A percentile compares a stretch with the other conserved stretches of the same genome.
phyloP scores from a whole-genome alignment of 35 echinoderm and acorn worm genomes.

The Strongylocentrotus purpuratus region DNA sequence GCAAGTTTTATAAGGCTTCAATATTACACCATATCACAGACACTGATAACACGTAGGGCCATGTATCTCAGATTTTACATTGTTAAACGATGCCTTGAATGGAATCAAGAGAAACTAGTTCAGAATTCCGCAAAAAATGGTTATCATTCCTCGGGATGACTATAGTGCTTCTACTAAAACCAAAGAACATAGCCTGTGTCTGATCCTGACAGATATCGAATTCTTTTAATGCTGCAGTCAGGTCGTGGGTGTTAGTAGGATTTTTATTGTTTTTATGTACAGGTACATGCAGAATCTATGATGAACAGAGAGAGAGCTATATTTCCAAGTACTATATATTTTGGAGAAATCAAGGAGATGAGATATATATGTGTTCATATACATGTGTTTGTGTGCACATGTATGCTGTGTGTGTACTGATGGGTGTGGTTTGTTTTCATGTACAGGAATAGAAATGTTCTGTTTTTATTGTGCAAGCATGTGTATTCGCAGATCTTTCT shows the following conservation, averaged over 20 bases:
- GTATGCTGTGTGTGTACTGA: background rate
- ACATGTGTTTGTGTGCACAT: background rate
- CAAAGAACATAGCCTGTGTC: background rate
- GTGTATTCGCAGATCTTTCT: background rate
- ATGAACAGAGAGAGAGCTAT: background rate
- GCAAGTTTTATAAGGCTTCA: too few species aligned
- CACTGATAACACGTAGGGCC: too few species aligned
- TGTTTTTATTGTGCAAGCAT: background rate
- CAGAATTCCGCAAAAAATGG: background rate
- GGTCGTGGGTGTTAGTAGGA: background rate
- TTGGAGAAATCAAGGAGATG: background rate
- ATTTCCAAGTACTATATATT: conserved; percentile 19
- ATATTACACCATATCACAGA: too few species aligned
- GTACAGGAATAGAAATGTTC: background rate
- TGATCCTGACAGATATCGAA: too few species aligned
- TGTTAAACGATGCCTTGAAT: too few species aligned
- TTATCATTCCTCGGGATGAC: background rate
- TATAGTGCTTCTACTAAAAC: background rate
- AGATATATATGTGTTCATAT: background rate
- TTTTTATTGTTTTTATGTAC: background rate
- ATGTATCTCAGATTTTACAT: too few species aligned
- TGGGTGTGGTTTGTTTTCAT: background rate
- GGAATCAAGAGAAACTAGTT: background rate
- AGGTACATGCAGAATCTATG: background rate
- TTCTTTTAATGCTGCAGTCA: background rate